Percentiles rank a stretch among this genome's conserved stretches.
Conservation (phyloP, 2,797 vertebrate genomes). For the Enteromius fasciolatus region DNA sequence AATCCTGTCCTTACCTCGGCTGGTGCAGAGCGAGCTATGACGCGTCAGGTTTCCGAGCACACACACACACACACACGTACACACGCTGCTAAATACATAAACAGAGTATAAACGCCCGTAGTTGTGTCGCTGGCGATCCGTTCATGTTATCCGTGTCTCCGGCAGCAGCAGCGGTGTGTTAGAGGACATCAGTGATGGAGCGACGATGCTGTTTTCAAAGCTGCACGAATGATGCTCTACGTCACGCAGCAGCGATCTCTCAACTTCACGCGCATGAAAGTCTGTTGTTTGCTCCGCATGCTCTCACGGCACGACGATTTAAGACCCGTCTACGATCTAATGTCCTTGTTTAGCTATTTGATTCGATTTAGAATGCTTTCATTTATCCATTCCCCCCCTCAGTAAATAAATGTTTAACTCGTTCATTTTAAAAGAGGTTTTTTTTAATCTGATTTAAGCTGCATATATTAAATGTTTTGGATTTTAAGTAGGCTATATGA, state of each 20-base stretch:
- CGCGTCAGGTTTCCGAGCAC: conserved; percentile 75
- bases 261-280: conserved; percentile 30
- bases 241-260: conserved; percentile 55
- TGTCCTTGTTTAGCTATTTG: background rate
- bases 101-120: conserved; percentile 58
- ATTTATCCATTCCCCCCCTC: background rate
- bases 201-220: conserved; percentile 58
- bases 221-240: conserved; percentile 52
- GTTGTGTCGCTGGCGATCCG: conserved; percentile 63
- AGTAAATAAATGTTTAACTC: background rate
- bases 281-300: background rate
- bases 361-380: background rate
- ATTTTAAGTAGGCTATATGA: background rate
- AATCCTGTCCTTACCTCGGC: conserved; percentile 76
- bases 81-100: conserved; percentile 44
- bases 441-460: background rate
- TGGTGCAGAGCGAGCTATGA: conserved; percentile 76
- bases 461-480: background rate
- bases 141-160: conserved; percentile 69
- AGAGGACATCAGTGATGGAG: conserved; percentile 62
- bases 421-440: background rate
- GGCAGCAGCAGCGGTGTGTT: conserved; percentile 62
- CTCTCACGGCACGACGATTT: background rate
- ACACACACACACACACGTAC: conserved; percentile 47
- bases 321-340: background rate